Conservation (phyloP, 1,140 invertebrate genomes). For the Samia ricini region DNA sequence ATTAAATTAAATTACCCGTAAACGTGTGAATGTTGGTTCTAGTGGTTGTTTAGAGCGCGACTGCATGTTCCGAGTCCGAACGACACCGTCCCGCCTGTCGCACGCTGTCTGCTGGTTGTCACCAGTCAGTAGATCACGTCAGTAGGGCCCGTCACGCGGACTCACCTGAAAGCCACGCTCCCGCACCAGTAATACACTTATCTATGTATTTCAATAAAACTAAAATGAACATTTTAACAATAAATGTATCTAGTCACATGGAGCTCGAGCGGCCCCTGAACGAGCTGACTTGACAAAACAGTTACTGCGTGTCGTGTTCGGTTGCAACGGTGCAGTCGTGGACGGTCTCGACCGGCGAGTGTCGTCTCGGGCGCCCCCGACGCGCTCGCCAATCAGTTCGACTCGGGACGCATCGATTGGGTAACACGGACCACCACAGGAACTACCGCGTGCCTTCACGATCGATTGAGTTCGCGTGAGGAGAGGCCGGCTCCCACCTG, state of each 20-base stretch:
- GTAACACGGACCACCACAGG: neutral
- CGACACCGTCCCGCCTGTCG: neutral
- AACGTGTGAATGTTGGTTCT: neutral
- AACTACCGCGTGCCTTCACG: neutral
- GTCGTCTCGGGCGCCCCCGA: conserved; percentile 4
- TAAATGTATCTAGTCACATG: neutral
- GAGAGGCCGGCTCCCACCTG: neutral
- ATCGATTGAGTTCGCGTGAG: neutral
- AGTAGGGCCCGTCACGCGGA: no score
- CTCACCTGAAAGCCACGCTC: no score
- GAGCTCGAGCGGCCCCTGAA: conserved; percentile 2
- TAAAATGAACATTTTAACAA: no score
- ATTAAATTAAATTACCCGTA: neutral
- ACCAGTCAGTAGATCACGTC: no score
- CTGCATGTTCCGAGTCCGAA: neutral
- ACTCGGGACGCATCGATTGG: conserved; percentile 1
- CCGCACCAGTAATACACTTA: neutral
- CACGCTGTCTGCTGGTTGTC: conserved; percentile 14
- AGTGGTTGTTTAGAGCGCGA: neutral
- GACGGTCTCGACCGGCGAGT: neutral
- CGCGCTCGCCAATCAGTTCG: neutral
- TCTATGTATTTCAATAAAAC: no score
- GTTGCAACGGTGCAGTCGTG: neutral
- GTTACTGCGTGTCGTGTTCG: neutral
- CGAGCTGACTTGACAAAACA: conserved; percentile 5